Conservation (phyloP, 2,888 invertebrate genomes). For the Rhamphomyia laevipes region DNA sequence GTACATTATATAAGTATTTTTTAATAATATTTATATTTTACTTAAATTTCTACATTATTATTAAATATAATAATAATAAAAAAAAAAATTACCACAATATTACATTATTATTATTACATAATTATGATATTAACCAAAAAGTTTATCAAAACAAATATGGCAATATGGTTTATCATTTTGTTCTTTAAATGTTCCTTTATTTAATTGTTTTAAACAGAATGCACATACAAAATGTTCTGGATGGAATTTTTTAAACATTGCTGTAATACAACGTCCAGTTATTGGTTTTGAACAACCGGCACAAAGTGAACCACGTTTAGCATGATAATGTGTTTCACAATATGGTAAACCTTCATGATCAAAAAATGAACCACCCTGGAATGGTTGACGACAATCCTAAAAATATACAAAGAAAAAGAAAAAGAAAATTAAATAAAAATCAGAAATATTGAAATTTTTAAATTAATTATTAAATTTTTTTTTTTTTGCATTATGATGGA, state of each 20-base stretch:
- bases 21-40: no score
- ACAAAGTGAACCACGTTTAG: slow-evolving; percentile 91
- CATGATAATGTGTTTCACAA: slow-evolving; percentile 98
- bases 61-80: no score
- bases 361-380: slow-evolving; percentile 96
- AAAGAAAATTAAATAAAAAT: no score
- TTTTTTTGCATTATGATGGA: no score
- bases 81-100: no score
- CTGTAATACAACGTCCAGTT: slow-evolving; percentile 94
- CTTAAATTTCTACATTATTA: no score
- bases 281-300: slow-evolving; percentile 97
- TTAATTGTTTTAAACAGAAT: slow-evolving; percentile 95
- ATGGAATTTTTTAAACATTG: slow-evolving; percentile 98
- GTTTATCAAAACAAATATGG: slow-evolving; percentile 92
- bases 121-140: slow-evolving; percentile 63
- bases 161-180: slow-evolving; percentile 98
- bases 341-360: slow-evolving; percentile 97
- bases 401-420: slow-evolving; percentile 23
- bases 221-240: slow-evolving; percentile 99
- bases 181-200: slow-evolving; percentile 99
- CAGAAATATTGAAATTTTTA: no score
- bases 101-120: no score
- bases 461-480: no score
- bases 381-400: slow-evolving; percentile 93
- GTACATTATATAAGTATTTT: no score